A percentile compares a stretch with the other conserved stretches of the same genome.
Conservation (phyloP, 1,140 invertebrate species). For the Atopsyche davidsoni region DNA sequence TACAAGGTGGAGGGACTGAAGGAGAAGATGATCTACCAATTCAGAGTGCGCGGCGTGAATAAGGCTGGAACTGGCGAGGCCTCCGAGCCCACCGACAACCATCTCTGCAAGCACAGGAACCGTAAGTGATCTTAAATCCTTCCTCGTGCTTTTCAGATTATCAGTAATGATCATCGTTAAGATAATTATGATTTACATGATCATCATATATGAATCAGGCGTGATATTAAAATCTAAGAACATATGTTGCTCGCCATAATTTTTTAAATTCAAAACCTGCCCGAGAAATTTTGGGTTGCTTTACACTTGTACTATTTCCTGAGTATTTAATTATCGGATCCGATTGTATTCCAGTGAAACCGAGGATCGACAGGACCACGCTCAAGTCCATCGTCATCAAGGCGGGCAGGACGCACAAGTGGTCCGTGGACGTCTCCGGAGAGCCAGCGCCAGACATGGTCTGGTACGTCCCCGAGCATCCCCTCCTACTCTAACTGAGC, state of each 20-base stretch:
- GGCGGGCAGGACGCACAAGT: slow-evolving; percentile 85
- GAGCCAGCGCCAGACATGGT: slow-evolving; percentile 81
- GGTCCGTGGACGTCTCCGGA: slow-evolving; percentile 84
- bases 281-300: too few species aligned
- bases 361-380: slow-evolving; percentile 85
- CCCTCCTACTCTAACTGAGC: background rate
- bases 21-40: slow-evolving; percentile 90
- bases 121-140: slow-evolving; percentile 65
- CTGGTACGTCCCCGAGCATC: slow-evolving; percentile 61
- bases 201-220: too few species aligned
- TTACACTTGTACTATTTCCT: too few species aligned
- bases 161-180: background rate
- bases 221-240: too few species aligned
- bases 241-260: too few species aligned
- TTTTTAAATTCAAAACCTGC: too few species aligned
- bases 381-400: slow-evolving; percentile 83
- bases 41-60: slow-evolving; percentile 86
- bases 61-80: slow-evolving; percentile 82
- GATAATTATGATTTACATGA: background rate
- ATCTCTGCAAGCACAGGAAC: slow-evolving; percentile 88
- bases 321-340: too few species aligned
- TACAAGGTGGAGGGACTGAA: slow-evolving; percentile 81
- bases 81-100: slow-evolving; percentile 87
- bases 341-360: slow-evolving; percentile 67
- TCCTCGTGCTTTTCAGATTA: background rate